Evolutionary conservation across 2,888 invertebrate genomes (phyloP).

Genomic region (Spicauda simplicius): DNA sequence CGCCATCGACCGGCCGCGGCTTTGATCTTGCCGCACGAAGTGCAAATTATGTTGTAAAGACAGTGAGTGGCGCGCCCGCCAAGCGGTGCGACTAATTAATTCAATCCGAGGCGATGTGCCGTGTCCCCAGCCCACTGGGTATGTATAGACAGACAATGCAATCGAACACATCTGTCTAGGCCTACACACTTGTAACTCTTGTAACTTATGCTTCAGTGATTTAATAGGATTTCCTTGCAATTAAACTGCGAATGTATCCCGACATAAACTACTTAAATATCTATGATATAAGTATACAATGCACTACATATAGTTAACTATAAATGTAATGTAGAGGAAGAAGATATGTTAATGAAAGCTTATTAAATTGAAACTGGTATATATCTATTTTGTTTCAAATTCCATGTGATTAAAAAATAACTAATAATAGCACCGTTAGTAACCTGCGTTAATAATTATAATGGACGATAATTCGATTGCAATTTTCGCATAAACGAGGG

Average conservation of each 20-base stretch:
- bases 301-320: too few relatives aligned
- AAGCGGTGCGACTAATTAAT: constrained; percentile 78
- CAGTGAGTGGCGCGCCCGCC: constrained; percentile 77
- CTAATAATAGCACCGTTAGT: neutral
- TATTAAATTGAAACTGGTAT: too few relatives aligned
- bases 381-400: too few relatives aligned
- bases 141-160: constrained; percentile 16
- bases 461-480: constrained; percentile 6
- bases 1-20: constrained; percentile 75
- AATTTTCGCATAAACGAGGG: constrained; percentile 15
- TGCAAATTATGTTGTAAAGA: constrained; percentile 86
- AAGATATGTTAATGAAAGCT: too few relatives aligned
- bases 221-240: too few relatives aligned
- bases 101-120: constrained; percentile 61
- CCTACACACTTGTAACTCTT: neutral
- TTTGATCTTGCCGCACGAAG: constrained; percentile 84
- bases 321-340: too few relatives aligned
- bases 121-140: constrained; percentile 17
- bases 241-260: too few relatives aligned
- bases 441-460: neutral
- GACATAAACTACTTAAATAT: too few relatives aligned
- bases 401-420: too few relatives aligned
- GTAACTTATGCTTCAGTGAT: neutral
- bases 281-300: too few relatives aligned
- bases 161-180: constrained; percentile 9